Evolutionary conservation across 2,888 invertebrate species (phyloP).

Genomic region (Microplitis deprimator): DNA sequence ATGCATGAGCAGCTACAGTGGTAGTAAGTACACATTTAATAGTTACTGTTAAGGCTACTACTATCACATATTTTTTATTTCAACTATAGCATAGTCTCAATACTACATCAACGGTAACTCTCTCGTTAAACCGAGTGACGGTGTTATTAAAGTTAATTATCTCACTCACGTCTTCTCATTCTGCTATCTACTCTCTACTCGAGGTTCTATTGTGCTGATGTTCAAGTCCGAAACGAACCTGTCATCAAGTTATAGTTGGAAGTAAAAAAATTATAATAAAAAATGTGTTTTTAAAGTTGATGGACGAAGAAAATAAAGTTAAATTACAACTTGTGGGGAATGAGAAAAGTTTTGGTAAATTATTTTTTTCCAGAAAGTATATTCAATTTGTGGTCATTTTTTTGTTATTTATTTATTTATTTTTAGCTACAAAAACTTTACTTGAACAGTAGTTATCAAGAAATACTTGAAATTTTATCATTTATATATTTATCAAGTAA

Average conservation of each 20-base stretch:
- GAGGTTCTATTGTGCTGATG: conserved; percentile 6
- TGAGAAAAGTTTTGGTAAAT: too few relatives aligned
- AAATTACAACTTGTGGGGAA: not conserved
- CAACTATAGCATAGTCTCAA: not conserved
- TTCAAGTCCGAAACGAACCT: conserved; percentile 20
- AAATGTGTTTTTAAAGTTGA: not conserved
- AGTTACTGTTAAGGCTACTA: not conserved
- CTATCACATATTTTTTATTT: not conserved
- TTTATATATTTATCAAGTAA: too few relatives aligned
- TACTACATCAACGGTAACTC: not conserved
- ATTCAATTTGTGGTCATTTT: too few relatives aligned
- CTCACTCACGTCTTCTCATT: conserved; percentile 30
- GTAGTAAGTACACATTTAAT: not conserved
- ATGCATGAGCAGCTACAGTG: not conserved
- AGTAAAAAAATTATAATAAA: not conserved
- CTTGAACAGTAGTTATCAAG: too few relatives aligned
- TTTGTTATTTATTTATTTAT: too few relatives aligned
- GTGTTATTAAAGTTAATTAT: conserved; percentile 50
- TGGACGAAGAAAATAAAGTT: not conserved
- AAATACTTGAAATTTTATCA: too few relatives aligned
- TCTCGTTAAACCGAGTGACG: conserved; percentile 43
- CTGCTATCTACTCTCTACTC: not conserved
- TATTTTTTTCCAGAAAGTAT: not conserved
- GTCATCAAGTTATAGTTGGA: conserved; percentile 9
- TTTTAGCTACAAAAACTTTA: too few relatives aligned